These are phyloP conservation scores for Spheniscus mendiculus DNA, from an alignment of 2,113 vertebrate genomes.

Conservation along the genomic window DNA sequence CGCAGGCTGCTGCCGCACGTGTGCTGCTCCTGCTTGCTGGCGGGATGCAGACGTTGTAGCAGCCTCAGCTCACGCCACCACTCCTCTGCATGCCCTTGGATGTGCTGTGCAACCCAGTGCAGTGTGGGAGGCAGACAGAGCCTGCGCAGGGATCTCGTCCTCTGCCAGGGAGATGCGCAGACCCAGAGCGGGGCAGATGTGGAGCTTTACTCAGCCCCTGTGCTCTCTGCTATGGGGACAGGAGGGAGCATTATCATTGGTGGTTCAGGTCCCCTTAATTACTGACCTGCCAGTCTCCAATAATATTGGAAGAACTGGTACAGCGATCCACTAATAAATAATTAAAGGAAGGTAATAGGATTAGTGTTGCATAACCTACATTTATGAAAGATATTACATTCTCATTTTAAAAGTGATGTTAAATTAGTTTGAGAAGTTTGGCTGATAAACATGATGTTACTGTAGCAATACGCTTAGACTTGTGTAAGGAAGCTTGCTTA, in stretches of 20 bases:
- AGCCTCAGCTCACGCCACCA: not conserved
- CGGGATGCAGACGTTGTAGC: not conserved
- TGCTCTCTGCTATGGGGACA: not conserved
- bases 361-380: not conserved
- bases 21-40: not conserved
- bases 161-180: not conserved
- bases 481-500: not conserved
- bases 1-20: not conserved
- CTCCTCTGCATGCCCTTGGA: accelerated
- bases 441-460: not conserved
- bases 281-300: not conserved
- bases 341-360: not conserved
- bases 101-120: accelerated
- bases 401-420: not conserved
- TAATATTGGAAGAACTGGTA: not conserved
- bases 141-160: not conserved
- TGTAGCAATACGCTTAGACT: not conserved
- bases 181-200: not conserved
- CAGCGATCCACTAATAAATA: not conserved
- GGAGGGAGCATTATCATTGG: not conserved
- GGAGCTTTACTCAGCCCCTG: not conserved
- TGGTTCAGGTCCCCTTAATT: not conserved
- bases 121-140: not conserved
- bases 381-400: not conserved
- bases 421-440: not conserved